These are phyloP conservation scores for Limnephilus lunatus DNA, from an alignment of 2,888 invertebrate species.

Conservation along the genomic window DNA sequence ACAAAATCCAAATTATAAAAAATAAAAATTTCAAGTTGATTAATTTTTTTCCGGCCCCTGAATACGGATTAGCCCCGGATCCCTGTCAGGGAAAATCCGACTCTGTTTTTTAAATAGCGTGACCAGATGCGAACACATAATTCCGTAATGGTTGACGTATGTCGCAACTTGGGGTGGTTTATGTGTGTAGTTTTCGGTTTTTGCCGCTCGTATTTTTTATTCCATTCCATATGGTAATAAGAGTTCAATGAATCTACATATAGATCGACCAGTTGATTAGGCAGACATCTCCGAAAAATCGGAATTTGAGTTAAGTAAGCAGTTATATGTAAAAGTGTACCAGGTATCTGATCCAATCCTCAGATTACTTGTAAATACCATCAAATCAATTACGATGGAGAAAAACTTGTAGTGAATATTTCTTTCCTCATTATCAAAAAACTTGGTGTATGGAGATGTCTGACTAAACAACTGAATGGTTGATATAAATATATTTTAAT, in stretches of 20 bases:
- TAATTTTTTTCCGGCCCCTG: neutral
- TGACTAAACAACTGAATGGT: too few relatives aligned
- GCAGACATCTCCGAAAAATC: too few relatives aligned
- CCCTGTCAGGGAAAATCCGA: neutral
- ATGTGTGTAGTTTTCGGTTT: neutral
- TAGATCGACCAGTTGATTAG: too few relatives aligned
- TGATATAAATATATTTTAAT: neutral
- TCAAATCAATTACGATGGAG: too few relatives aligned
- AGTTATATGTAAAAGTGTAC: too few relatives aligned
- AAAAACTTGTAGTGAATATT: too few relatives aligned
- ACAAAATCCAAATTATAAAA: neutral
- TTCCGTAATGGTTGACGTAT: neutral
- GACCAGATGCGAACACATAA: conserved; percentile 9
- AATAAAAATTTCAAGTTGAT: too few relatives aligned
- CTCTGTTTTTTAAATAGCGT: conserved; percentile 12
- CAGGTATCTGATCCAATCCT: too few relatives aligned
- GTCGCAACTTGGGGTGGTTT: neutral
- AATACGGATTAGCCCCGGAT: neutral
- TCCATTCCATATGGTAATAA: neutral
- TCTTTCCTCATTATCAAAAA: too few relatives aligned
- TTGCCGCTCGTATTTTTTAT: neutral
- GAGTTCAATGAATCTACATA: neutral
- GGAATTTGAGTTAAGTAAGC: too few relatives aligned
- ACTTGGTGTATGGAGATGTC: too few relatives aligned
- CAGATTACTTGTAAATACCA: too few relatives aligned